Base-by-base conservation (phyloP, 2,888 invertebrate genomes). In the Osmoderma eremita region DNA sequence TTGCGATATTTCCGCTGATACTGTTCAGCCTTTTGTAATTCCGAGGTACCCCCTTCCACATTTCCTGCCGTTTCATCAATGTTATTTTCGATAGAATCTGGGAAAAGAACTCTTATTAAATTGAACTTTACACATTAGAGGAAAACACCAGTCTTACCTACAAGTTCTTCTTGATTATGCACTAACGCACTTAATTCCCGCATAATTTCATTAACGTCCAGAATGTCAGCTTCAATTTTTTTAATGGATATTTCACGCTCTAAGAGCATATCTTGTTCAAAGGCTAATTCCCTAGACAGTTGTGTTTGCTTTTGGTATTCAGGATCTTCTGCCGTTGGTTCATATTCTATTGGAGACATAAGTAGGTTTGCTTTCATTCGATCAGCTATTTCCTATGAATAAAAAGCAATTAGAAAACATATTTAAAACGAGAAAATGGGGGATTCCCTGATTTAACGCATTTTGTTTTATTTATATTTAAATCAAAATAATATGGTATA, bases 181-280 rank as follows among this genome's bases (percentile, higher is more conserved):
- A 93, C 90, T 79, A 93, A 82, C 8, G 85, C 86, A 1, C 89
- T 88, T 38, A 95, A 82, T 50, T 91, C 90, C 65, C 88, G 87
- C 91, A 94, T 93, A 69, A 94, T 92, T 80, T 91, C 88, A 80
- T 92, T 92, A 4, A 94, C 90, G 80, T 95, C 94, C 68, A 94
- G 81, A 61, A 94, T 89, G 78, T 93, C 91, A 0, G 89, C 87
- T 80, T 95, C 95, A 54, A 96, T 91, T 78, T 90, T 88, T 74
- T 87, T 87, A 71, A 95, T 89, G 78, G 92, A 89, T 8, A 90
- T 88, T 77, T 95, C 93, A 54, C 92, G 87, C 75, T 96, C 95
- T 39, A 91, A 75, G 65, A 94, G 80, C 85, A 95, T 86, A 70
- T 91, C 92, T 69, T 91, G 90, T 78, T 94, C 92, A 78, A 93